A percentile compares a stretch with the other conserved stretches of the same genome.
Evolutionary conservation across 1,140 invertebrate species (phyloP).

Genomic region (Patella vulgata): DNA sequence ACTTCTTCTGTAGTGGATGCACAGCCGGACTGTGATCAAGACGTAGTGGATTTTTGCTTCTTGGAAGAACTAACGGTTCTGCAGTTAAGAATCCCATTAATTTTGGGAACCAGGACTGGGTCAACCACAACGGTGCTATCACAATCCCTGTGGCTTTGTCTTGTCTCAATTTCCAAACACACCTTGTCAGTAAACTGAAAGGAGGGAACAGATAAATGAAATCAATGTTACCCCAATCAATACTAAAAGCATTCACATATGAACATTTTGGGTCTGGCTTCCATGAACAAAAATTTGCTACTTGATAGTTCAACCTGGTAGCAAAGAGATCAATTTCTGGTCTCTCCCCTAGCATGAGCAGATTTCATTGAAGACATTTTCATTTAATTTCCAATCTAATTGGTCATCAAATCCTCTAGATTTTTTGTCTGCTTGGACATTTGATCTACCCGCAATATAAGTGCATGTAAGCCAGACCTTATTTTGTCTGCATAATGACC

Average conservation of each 20-base stretch:
- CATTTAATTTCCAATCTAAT: slow-evolving; percentile 25
- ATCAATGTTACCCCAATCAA: slow-evolving; percentile 12
- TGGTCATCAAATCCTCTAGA: slow-evolving; percentile 18
- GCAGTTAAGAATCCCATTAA: slow-evolving; percentile 11
- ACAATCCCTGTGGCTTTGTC: slow-evolving; percentile 9
- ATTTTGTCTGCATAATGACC: slow-evolving; percentile 8
- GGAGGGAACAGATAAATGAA: slow-evolving; percentile 25
- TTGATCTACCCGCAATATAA: slow-evolving; percentile 15
- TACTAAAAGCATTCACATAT: slow-evolving; percentile 26
- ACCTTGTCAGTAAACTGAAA: slow-evolving; percentile 15
- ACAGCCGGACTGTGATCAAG: neutral
- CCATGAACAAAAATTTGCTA: slow-evolving; percentile 27
- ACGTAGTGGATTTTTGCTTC: neutral
- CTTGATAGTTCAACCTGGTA: slow-evolving; percentile 22
- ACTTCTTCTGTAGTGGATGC: too few relatives aligned
- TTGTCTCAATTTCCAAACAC: slow-evolving; percentile 3
- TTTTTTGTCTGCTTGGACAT: slow-evolving; percentile 16
- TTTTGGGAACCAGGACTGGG: slow-evolving; percentile 17
- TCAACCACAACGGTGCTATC: slow-evolving; percentile 14
- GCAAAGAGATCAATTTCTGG: slow-evolving; percentile 28
- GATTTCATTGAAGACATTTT: slow-evolving; percentile 14
- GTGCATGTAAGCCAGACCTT: slow-evolving; percentile 15
- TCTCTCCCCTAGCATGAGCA: neutral
- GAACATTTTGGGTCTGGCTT: slow-evolving; percentile 19
- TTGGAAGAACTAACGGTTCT: slow-evolving; percentile 5